Base-by-base conservation (phyloP, 2,888 invertebrate species). In the Cetonia aurata region DNA sequence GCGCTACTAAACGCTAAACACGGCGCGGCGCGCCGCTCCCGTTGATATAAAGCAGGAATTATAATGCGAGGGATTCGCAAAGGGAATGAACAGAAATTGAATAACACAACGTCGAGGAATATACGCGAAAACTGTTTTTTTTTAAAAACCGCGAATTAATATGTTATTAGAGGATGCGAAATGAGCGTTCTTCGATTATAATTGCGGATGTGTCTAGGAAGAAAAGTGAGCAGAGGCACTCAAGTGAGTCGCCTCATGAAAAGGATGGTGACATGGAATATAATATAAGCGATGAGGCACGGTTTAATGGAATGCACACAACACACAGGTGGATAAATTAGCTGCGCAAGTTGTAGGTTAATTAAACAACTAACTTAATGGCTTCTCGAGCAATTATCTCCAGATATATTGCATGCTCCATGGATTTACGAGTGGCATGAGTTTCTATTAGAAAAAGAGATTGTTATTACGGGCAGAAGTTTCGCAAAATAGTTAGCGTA, bases 321-420 rank as follows among this genome's bases (percentile, higher is more conserved):
- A 25, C 25, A 25, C 42, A 46, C 77, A 77, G 76, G 78, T 77
- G 77, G 75, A 76, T 77, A 77, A 78, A 77, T 74, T 75, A 76
- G 75, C 74, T 76, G 76, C 74, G 75, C 73, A 74, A 75, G 75
- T 73, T 71, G 73, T 74, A 72, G 77, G 79, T 79, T 80, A 80
- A 80, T 81, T 80, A 81, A 79, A 77, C 77, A 77, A 78, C 78
- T 77, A 80, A 78, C 78, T 79, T 79, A 81, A 81, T 80, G 80
- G 80, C 79, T 81, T 80, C 80, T 81, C 79, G 79, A 79, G 79
- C 80, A 81, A 81, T 81, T 80, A 81, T 79, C 80, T 79, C 75
- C 77, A 79, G 81, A 80, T 80, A 77, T 79, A 80, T 79, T 79
- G 79, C 78, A 74, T 78, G 79, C 78, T 79, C 79, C 77, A 77